Evolutionary conservation across 2,888 invertebrate genomes (phyloP).

Genomic region (Heliconius aoede): DNA sequence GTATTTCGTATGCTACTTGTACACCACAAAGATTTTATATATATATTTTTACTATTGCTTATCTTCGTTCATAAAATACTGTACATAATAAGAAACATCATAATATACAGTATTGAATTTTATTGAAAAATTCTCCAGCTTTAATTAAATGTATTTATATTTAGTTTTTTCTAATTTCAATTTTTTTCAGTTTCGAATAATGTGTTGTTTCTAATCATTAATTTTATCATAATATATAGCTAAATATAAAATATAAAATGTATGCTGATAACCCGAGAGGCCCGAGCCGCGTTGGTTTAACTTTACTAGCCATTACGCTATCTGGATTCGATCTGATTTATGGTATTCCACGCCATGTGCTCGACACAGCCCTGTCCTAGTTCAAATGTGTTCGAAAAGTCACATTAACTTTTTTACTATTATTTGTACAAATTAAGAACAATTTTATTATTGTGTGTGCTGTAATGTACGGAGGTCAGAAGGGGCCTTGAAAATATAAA

Average conservation of each 20-base stretch:
- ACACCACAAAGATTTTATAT: too few relatives aligned
- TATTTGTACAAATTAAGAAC: too few relatives aligned
- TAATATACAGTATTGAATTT: neutral
- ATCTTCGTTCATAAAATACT: neutral
- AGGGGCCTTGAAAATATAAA: too few relatives aligned
- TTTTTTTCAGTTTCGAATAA: neutral
- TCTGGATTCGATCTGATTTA: slow-evolving; percentile 55
- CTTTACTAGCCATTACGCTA: slow-evolving; percentile 45
- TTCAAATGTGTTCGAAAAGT: slow-evolving; percentile 42
- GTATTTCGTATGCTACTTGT: too few relatives aligned
- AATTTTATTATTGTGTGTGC: too few relatives aligned
- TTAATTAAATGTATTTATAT: neutral
- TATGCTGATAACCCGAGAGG: slow-evolving; percentile 34
- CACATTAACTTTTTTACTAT: slow-evolving; percentile 15
- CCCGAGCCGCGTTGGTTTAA: slow-evolving; percentile 22
- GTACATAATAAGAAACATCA: neutral
- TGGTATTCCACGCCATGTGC: slow-evolving; percentile 48
- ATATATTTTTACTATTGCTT: neutral
- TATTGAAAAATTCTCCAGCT: neutral
- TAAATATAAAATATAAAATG: slow-evolving; percentile 14
- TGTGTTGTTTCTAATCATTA: slow-evolving; percentile 1
- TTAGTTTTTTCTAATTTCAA: neutral
- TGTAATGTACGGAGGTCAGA: too few relatives aligned
- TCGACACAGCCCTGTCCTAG: slow-evolving; percentile 41
- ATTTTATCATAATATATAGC: neutral